Base-by-base conservation (phyloP, 2,888 invertebrate species). In the Dasypogon diadema region DNA sequence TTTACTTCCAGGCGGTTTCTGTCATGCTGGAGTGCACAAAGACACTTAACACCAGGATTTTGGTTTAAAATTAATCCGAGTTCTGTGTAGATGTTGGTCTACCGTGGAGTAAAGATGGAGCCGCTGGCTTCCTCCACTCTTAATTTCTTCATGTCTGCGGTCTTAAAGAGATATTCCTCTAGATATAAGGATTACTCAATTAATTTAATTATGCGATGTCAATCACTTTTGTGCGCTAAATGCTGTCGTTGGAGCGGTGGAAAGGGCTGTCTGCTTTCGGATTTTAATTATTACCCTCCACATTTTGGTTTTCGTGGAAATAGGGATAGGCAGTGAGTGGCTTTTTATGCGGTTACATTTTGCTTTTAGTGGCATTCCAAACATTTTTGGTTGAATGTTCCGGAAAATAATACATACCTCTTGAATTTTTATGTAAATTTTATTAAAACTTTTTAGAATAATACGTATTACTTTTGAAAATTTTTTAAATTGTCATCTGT, bases 161-260 rank as follows among this genome's bases (percentile, higher is more conserved):
- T 75, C 75, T 77, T 77, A 75, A 77, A 76, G 77, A 77, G 76
- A 76, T 77, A 76, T 75, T 75, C 63, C 72, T 70, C 46, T 42
- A 77, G 77, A 77, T 76, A 75, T 65, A 76, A 85, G 86, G 85
- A 86, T 85, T 85, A 85, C 84, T 86, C 86, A 85, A 85, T 85
- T 85, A 85, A 85, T 85, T 85, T 85, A 85, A 85, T 85, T 85
- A 85, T 85, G 86, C 83, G 84, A 86, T 86, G 86, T 85, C 85
- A 85, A 85, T 85, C 85, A 85, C 84, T 85, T 84, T 83, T 51
- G 51, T 70, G 34, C 42, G 24, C 56, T 73, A 56, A 56, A 73
- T 56, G 56, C 34, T 14, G 34, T 42, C 24, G 12, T 14, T 24
- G 34, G 24, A 24, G 24, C 56, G 5, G 14, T 83, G 82, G 82